Base-by-base conservation (phyloP, 1,140 invertebrate genomes). In the Atta colombica region DNA sequence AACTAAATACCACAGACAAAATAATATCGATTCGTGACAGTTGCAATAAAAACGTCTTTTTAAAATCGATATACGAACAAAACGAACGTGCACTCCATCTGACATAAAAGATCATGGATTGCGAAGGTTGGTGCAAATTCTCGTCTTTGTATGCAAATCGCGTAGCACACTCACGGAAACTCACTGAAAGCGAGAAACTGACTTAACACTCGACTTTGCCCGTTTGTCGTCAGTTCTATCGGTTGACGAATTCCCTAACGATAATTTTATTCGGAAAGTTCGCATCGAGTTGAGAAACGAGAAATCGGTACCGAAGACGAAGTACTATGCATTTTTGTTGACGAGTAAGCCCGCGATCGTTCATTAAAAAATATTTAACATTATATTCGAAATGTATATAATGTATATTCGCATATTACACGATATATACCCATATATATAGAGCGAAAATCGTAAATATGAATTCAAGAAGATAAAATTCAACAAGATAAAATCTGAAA, bases 221-320 rank as follows among this genome's bases (percentile, higher is more conserved):
- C 71, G 74, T 81, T 80, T 78, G 65, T 86, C 72, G 53, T 55
- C 77, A 49, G 45, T 85, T 68, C 87, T 88, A 92, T 93, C 91
- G 88, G 75, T 92, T 90, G 91, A 92, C 91, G 89, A 92, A 92
- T 92, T 92, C 88, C 65, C 87, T 80, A 90, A 92, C 91, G 88
- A 89, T 92, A 92, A 93, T 89, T 93, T 92, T 92, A 91, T 92
- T 91, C 90, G 66, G n/a, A 51, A 91, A 91, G 85, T 91, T 91
- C 55, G 86, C 85, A 51, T 85, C 75, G 74, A 66, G 49, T 28
- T 51, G 45, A 55, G 72, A 77, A 88, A 69, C 49, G 82, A 25
- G 60, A 61, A 75, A 61, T 61, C 80, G 86, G 60, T 28, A 69
- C 45, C 31, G 28, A 68, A 28, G 60, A 53, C 39, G 39, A 39